Percentiles rank a stretch among this genome's conserved stretches.
Evolutionary conservation across 2,113 vertebrate genomes (phyloP).

Genomic region (Paedocypris sp.): DNA sequence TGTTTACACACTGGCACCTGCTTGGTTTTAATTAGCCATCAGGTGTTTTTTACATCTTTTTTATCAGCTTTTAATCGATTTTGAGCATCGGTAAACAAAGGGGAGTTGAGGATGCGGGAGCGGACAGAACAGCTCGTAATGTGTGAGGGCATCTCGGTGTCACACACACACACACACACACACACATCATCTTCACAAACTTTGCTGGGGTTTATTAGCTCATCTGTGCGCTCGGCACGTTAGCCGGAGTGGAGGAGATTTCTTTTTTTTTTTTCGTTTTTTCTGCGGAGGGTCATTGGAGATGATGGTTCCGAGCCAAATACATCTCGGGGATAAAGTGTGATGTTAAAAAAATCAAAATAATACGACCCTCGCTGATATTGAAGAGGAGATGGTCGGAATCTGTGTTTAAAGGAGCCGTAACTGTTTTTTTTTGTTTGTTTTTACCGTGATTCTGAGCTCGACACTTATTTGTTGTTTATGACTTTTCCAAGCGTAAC

Average conservation of each 20-base stretch:
- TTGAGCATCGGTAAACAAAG: conserved; percentile 48
- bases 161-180: conserved; percentile 35
- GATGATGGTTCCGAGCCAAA: conserved; percentile 4
- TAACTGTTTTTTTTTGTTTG: too few species aligned
- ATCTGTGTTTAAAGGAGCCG: too few species aligned
- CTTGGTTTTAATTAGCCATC: conserved; percentile 48
- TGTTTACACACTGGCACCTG: conserved; percentile 50
- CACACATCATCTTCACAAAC: conserved; percentile 38
- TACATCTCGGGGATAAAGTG: not conserved
- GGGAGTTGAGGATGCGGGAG: conserved; percentile 26
- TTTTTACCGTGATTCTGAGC: too few species aligned
- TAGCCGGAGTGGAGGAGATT: conserved; percentile 12
- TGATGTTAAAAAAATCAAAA: conserved; percentile 10
- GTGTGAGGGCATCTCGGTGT: conserved; percentile 45
- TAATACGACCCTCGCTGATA: not conserved
- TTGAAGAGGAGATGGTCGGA: not conserved
- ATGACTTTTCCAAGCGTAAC: too few species aligned
- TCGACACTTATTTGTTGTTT: too few species aligned
- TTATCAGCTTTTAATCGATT: conserved; percentile 48
- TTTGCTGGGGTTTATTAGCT: conserved; percentile 36
- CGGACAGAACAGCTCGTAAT: conserved; percentile 36
- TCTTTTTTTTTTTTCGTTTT: not conserved
- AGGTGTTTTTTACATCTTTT: too few species aligned
- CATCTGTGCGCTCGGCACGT: conserved; percentile 32
- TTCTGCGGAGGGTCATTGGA: not conserved